Conservation (phyloP, 2,797 vertebrate species). For the Intellagama lesueurii region DNA sequence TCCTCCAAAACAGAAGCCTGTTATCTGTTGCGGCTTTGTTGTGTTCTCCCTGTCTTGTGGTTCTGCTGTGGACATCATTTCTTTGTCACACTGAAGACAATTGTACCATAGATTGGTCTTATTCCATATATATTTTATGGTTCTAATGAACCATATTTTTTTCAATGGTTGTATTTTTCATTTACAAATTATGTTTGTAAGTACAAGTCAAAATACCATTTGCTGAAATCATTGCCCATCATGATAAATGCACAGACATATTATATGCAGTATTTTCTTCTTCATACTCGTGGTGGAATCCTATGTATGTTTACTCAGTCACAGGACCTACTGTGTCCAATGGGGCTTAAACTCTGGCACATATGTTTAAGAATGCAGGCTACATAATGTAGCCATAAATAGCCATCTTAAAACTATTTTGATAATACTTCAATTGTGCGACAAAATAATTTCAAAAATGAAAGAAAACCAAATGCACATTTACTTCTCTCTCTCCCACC, state of each 20-base stretch:
- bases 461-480: not conserved
- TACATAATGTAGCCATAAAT: not conserved
- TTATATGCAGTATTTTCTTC: too few relatives aligned
- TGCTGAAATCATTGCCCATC: not conserved
- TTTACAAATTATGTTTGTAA: not conserved
- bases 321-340: not conserved
- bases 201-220: not conserved
- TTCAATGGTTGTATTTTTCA: not conserved
- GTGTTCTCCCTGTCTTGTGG: not conserved
- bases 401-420: not conserved
- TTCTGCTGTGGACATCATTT: not conserved
- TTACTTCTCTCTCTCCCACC: not conserved
- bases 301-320: not conserved
- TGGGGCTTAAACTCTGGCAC: too few relatives aligned
- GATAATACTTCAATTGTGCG: not conserved
- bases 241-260: not conserved
- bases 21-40: not conserved
- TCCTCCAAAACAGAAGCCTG: not conserved
- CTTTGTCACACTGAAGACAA: not conserved
- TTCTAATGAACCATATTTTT: not conserved
- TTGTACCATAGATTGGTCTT: not conserved
- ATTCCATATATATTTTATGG: not conserved
- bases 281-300: not conserved
- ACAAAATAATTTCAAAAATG: not conserved
- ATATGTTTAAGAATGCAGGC: not conserved